Evolutionary conservation across 2,797 vertebrate genomes (phyloP).

Genomic region (Synanceia verrucosa): DNA sequence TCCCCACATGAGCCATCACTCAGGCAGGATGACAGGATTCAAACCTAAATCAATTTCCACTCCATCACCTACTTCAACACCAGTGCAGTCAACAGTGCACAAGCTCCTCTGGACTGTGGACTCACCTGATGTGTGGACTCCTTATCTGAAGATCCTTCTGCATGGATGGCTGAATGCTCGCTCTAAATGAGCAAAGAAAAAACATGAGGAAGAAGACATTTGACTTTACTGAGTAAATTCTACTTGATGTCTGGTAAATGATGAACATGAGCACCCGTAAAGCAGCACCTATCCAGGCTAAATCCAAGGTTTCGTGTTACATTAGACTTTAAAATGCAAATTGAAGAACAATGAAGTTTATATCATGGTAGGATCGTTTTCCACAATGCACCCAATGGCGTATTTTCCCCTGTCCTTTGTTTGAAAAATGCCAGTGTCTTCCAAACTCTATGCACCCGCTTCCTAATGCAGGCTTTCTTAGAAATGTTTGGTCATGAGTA

Average conservation of each 20-base stretch:
- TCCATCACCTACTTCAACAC: not conserved
- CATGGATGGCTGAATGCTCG: conserved; percentile 8
- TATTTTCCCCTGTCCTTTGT: too few species aligned
- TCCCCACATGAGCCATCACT: conserved; percentile 21
- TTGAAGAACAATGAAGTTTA: too few species aligned
- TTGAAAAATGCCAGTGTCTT: too few species aligned
- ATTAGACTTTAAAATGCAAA: not conserved
- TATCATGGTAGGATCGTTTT: too few species aligned
- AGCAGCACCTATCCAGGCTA: not conserved
- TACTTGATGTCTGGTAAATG: not conserved
- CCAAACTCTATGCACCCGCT: too few species aligned
- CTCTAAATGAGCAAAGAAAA: not conserved
- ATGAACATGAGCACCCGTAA: not conserved
- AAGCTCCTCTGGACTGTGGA: not conserved
- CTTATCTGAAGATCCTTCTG: conserved; percentile 28
- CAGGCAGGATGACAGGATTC: not conserved
- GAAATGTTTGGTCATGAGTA: too few species aligned
- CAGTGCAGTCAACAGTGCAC: not conserved
- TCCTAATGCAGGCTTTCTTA: too few species aligned
- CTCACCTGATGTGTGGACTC: conserved; percentile 5
- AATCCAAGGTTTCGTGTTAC: not conserved
- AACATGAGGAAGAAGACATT: not conserved
- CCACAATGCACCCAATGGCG: too few species aligned
- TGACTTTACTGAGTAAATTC: not conserved
- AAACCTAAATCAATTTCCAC: not conserved